Evolutionary conservation across 2,797 vertebrate species (phyloP).

Genomic region (Gymnothorax javanicus): DNA sequence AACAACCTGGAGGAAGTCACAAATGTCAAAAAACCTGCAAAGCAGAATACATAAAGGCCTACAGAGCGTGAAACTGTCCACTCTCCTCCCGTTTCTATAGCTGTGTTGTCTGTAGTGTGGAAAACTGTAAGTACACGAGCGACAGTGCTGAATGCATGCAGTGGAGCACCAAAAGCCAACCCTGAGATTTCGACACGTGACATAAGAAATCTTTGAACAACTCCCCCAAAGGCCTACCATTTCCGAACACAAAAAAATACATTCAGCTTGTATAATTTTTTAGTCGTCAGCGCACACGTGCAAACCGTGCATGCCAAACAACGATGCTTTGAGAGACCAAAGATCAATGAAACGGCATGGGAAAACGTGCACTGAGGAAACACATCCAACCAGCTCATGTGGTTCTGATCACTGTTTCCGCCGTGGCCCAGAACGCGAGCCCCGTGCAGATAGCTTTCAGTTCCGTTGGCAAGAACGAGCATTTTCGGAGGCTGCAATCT

Average conservation of each 20-base stretch:
- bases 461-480: neutral
- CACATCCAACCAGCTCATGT: neutral
- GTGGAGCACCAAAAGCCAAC: neutral
- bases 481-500: neutral
- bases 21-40: neutral
- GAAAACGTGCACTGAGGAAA: neutral
- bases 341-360: neutral
- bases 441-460: neutral
- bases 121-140: neutral
- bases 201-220: neutral
- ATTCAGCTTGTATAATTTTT: neutral
- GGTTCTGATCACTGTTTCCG: neutral
- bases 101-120: neutral
- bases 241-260: neutral
- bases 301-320: neutral
- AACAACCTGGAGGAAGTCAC: neutral
- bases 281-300: neutral
- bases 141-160: neutral
- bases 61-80: neutral
- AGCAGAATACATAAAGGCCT: neutral
- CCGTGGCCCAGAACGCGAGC: neutral
- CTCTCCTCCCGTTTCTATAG: neutral
- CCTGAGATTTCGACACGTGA: neutral
- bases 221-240: neutral
- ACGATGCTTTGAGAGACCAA: neutral